A percentile compares a stretch with the other conserved stretches of the same genome.
Evolutionary conservation across 1,140 invertebrate species (phyloP).

Genomic region (Acromyrmex heyeri): DNA sequence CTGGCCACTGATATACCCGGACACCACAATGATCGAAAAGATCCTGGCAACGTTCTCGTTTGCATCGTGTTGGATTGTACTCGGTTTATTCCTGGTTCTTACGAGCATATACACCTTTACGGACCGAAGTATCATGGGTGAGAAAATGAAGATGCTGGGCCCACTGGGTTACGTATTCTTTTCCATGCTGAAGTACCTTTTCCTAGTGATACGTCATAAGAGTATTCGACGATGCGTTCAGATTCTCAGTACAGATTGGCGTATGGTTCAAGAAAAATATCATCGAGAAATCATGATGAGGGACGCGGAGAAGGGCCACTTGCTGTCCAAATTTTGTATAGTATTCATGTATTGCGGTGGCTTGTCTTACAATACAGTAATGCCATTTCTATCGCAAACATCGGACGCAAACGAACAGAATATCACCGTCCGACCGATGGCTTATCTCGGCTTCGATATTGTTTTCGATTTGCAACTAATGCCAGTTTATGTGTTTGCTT

Average conservation of each 20-base stretch:
- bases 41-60: slow-evolving; percentile 28
- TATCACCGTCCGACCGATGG: slow-evolving; percentile 36
- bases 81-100: slow-evolving; percentile 46
- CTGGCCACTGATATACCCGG: slow-evolving; percentile 44
- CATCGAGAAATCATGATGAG: slow-evolving; percentile 38
- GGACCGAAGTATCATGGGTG: neutral
- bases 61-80: slow-evolving; percentile 16
- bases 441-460: slow-evolving; percentile 73
- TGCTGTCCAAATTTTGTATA: slow-evolving; percentile 36
- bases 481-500: slow-evolving; percentile 72
- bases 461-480: slow-evolving; percentile 72
- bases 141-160: slow-evolving; percentile 51
- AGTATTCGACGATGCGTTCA: slow-evolving; percentile 62
- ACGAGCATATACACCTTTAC: slow-evolving; percentile 23
- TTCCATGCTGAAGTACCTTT: slow-evolving; percentile 46
- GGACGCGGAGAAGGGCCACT: slow-evolving; percentile 48
- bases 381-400: slow-evolving; percentile 22
- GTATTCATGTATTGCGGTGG: slow-evolving; percentile 61
- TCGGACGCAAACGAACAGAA: slow-evolving; percentile 12
- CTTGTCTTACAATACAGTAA: slow-evolving; percentile 54
- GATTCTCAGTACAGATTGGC: slow-evolving; percentile 67
- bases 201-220: slow-evolving; percentile 33
- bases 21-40: slow-evolving; percentile 10
- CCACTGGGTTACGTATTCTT: slow-evolving; percentile 61
- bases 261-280: neutral